Evolutionary conservation across 2,113 vertebrate genomes (phyloP), one percentile per base, ranked within the genome.

Genomic region (Sterna hirundo): DNA sequence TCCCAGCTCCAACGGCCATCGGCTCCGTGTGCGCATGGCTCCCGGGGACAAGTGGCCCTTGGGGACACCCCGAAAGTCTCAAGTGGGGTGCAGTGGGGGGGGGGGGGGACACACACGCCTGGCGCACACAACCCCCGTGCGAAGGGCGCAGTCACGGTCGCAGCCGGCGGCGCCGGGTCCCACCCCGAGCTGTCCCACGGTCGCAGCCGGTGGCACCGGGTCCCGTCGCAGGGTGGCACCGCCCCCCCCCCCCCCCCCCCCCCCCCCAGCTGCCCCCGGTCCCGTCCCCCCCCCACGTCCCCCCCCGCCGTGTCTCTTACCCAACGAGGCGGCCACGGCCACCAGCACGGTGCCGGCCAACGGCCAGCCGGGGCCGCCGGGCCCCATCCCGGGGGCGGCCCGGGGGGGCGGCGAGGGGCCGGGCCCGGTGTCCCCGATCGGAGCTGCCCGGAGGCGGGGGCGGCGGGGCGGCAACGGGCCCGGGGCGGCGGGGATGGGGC

Each of bases 331-430:
- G 49, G 90, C 71, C 82, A 93, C 71, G 36, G 94, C 81, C 90
- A 89, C 86, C 36, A 93, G 90, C 82, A 92, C 65, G 54, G 90
- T 83, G n/a, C 90, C 82, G 15, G 86, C 90, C 86, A 90, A 29
- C 21, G 90, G 82, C 94, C 90, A 90, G 9, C 79, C 49, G 36
- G 72, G 3, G 21, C 78, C 72, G 7, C 83, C 51, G 57, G 89
- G 62, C 22, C 80, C 85, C 93, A 92, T 85, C 49, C 17, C 38
- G 44, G 71, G 65, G 51, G 51, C 14, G 51, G 51, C 51, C 51
- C 51, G 47, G 51, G 51, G 51, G 51, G 51, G 51, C 51, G 51
- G 51, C 15, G 51, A 21, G 47, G 21, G 47, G 32, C 26, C 36
- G 30, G 36, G 38, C 22, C 44, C 58, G 82, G 58, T 46, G 74